Conservation (phyloP, 2,797 vertebrate species). For the Cirrhinus molitorella region DNA sequence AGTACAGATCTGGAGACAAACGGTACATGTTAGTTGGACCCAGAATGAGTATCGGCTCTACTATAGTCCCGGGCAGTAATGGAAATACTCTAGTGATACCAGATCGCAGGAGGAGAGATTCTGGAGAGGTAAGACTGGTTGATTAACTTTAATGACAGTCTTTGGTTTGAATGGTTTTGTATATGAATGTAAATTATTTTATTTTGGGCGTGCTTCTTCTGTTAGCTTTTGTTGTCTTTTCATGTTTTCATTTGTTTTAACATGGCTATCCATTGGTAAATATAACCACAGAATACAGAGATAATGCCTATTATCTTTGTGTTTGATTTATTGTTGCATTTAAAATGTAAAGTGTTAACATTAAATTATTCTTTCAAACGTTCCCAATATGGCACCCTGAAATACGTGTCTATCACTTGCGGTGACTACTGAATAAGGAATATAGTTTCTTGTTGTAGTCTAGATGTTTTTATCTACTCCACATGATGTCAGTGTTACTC, state of each 20-base stretch:
- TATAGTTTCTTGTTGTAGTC: not conserved
- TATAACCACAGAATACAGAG: not conserved
- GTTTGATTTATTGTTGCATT: not conserved
- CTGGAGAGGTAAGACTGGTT: slow-evolving; percentile 58
- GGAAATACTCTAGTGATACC: slow-evolving; percentile 63
- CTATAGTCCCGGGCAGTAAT: slow-evolving; percentile 50
- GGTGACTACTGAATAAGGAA: not conserved
- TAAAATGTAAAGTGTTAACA: not conserved
- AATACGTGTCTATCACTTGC: not conserved
- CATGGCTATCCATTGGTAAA: not conserved
- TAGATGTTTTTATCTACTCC: slow-evolving; percentile 33
- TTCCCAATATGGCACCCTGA: not conserved
- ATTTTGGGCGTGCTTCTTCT: not conserved
- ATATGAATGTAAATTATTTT: not conserved
- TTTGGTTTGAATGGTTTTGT: not conserved
- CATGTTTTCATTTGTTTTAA: not conserved
- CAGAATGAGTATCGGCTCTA: slow-evolving; percentile 57
- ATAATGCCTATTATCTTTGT: no score
- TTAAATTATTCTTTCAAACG: not conserved
- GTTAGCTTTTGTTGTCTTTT: not conserved
- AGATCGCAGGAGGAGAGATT: slow-evolving; percentile 44
- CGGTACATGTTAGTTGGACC: slow-evolving; percentile 70
- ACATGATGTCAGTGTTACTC: slow-evolving; percentile 65
- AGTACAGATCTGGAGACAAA: slow-evolving; percentile 69
- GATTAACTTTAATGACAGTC: not conserved